Base-by-base conservation (phyloP, 2,797 vertebrate species). In the Anomalospiza imberbis region DNA sequence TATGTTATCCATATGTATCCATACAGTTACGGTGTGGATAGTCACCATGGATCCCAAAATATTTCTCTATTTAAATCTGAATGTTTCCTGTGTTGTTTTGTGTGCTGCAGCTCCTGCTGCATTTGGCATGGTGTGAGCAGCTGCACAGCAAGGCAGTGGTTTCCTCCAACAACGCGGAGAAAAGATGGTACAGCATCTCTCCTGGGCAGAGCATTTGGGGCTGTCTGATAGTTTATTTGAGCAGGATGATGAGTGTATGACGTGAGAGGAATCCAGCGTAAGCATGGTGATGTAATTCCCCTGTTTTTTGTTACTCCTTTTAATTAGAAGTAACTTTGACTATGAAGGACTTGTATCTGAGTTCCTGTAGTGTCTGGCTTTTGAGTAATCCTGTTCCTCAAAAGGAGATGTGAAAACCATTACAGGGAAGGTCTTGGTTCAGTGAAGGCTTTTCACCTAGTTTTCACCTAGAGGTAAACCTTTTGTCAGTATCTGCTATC, bases 401-500 rank as follows among this genome's bases (percentile, higher is more conserved):
- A 31, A n/a, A 85, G 29, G 63, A 93, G 19, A 8, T 89, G 16
- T 72, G 31, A 83, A 93, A 91, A 80, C 72, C 68, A 61, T 47
- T 84, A 13, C 5, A 2, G 36, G 38, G 50, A 26, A n/a, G 7
- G 29, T 48, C 28, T 68, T 77, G 29, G 5, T 63, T 93, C 31
- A 34, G 7, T 77, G 58, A 53, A 84, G 58, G 26, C 25, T 84
- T 61, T 84, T 80, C 18, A 31, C 57, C 68, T 77, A 66, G 40
- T 84, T 61, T 84, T 80, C 18, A 31, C 57, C 68, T 77, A 66
- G 40, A 91, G 83, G 72, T 62, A 94, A 94, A 68, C n/a, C 61
- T 50, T 75, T 65, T 77, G 55, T 90, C 54, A 87, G 8, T 95
- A 63, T 76, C 88, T 95, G 44, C 85, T 95, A 71, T 91, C 50